Evolutionary conservation across 2,888 invertebrate genomes (phyloP), one percentile per base, ranked within the genome.

Genomic region (Pandemis cinnamomeana): DNA sequence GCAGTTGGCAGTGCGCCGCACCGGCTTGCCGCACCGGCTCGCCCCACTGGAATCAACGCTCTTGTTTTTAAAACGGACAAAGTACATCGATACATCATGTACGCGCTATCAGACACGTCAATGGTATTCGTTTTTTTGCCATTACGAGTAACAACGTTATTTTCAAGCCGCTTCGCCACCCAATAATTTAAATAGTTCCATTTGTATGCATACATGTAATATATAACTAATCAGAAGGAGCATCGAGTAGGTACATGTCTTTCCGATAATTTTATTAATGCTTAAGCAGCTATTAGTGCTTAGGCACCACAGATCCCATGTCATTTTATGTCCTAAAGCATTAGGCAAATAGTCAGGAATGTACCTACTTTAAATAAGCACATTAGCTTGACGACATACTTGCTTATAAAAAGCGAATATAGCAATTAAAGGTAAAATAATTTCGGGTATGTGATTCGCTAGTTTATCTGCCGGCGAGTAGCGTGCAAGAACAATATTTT

Each of bases 401-500:
- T 7, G 7, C 10, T 27, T 58, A 27, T 10, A 27, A 58, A 27
- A 58, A 51, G 6, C 6, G 11, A 58, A 11, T 27, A 27, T 27
- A 58, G 27, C 11, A 48, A 13, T 20, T 7, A 27, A 27, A 42
- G 41, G 15, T 55, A 55, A 67, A 53, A 36, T 36, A 36, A 48
- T 46, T 27, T 69, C 0, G 10, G 48, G 15, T 36, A 48, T 46
- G 51, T 41, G 11, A 62, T 51, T 69, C 36, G 42, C 2, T 46
- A 58, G 44, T 48, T 61, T 69, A 27, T 41, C 64, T 46, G 55
- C n/a, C 7, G n/a, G 46, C 44, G 58, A 46, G 36, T 64, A 46
- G 55, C 58, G 58, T 64, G 58, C 46, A 71, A 66, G 58, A 66
- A 66, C 71, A 66, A 71, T 66, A 71, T 71, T 60, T 66, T 66